phyloP scores from a whole-genome alignment of 2,113 vertebrate species.

The Capreolus pygargus region DNA sequence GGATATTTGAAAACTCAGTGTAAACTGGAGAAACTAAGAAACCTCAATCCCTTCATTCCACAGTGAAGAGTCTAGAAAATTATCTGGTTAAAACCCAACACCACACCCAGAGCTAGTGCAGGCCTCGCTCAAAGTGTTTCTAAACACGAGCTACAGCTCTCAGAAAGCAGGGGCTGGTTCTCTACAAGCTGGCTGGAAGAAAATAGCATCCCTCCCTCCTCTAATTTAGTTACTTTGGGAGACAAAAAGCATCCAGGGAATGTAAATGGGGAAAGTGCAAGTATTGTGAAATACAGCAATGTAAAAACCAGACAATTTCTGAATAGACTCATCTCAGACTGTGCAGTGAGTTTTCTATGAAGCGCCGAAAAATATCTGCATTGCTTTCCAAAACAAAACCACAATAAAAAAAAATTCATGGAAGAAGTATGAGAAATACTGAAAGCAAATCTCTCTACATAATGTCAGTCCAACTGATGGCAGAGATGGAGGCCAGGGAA shows the following conservation, averaged over 20 bases:
- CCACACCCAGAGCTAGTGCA: neutral
- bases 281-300: neutral
- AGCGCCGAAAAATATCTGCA: neutral
- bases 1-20: neutral
- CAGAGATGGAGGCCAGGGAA: neutral
- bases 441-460: slow-evolving; percentile 34
- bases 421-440: slow-evolving; percentile 15
- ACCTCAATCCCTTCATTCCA: neutral
- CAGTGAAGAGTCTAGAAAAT: neutral
- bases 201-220: slow-evolving; percentile 12
- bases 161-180: neutral
- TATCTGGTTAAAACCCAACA: slow-evolving; percentile 14
- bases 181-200: slow-evolving; percentile 11
- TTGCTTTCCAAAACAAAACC: slow-evolving; percentile 46
- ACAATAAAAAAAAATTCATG: slow-evolving; percentile 19
- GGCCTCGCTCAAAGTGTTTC: slow-evolving; percentile 6
- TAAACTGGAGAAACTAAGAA: neutral
- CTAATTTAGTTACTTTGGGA: slow-evolving; percentile 51
- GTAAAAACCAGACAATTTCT: slow-evolving; percentile 39
- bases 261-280: slow-evolving; percentile 41
- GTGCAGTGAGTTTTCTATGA: neutral
- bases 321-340: slow-evolving; percentile 14
- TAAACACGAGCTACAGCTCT: slow-evolving; percentile 1
- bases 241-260: slow-evolving; percentile 34
- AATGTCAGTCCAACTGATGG: neutral